Percentiles rank a stretch among this genome's conserved stretches.
phyloP scores from a whole-genome alignment of 1,140 invertebrate genomes.

The Pantala flavescens region DNA sequence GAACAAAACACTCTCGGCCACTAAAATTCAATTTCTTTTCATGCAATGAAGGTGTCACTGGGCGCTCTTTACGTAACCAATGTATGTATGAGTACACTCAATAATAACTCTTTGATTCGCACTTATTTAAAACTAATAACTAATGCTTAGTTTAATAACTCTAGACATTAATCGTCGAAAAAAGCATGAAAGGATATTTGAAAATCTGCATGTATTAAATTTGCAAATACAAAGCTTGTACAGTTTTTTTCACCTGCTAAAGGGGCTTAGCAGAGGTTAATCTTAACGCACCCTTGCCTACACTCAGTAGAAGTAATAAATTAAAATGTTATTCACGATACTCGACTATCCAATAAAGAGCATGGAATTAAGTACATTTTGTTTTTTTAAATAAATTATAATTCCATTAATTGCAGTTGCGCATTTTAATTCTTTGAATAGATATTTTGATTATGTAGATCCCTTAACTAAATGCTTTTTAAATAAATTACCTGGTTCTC shows the following conservation, averaged over 20 bases:
- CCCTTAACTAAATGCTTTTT: neutral
- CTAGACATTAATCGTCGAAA: neutral
- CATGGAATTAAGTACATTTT: neutral
- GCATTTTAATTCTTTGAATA: neutral
- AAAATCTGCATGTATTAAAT: neutral
- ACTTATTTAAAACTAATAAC: neutral
- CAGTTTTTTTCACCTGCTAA: neutral
- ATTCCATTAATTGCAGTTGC: neutral
- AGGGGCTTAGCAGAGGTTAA: neutral
- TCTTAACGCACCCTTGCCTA: neutral
- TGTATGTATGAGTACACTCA: slow-evolving; percentile 2
- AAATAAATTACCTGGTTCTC: neutral
- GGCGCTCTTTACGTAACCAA: neutral
- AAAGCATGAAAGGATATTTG: neutral
- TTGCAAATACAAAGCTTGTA: neutral
- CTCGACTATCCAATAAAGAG: neutral
- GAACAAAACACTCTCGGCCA: neutral
- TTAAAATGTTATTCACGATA: neutral
- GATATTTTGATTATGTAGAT: neutral
- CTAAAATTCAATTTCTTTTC: slow-evolving; percentile 8
- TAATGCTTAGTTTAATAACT: neutral
- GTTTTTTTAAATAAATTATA: neutral
- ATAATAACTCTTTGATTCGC: neutral
- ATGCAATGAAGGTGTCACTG: slow-evolving; percentile 4
- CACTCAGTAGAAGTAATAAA: neutral